Evolutionary conservation across 2,888 invertebrate species (phyloP).

Genomic region (Trichogramma dendrolimi): DNA sequence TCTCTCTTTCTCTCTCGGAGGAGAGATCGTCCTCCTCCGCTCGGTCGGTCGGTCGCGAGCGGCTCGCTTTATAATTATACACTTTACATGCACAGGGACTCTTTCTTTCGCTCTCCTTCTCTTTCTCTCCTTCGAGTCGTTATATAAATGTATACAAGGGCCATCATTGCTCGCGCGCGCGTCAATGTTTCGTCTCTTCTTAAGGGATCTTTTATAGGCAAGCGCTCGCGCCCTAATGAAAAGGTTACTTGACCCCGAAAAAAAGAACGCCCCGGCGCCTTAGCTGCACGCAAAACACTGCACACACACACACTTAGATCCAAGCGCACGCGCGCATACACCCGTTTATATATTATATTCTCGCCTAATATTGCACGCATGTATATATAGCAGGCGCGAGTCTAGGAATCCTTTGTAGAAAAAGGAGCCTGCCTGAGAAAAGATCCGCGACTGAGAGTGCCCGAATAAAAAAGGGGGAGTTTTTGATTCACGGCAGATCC

Average conservation of each 20-base stretch:
- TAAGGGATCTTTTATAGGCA: constrained; percentile 39
- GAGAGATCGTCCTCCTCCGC: constrained; percentile 21
- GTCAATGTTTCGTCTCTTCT: constrained; percentile 44
- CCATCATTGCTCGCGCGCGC: constrained; percentile 43
- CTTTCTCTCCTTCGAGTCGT: background rate
- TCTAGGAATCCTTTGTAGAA: constrained; percentile 5
- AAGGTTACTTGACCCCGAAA: constrained; percentile 51
- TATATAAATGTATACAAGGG: background rate
- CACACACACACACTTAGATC: constrained; percentile 7
- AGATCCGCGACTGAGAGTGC: background rate
- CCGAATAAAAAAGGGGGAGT: constrained; percentile 3
- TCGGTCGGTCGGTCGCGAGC: background rate
- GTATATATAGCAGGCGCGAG: background rate
- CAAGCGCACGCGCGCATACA: background rate
- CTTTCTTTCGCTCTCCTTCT: constrained; percentile 15
- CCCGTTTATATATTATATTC: too few relatives aligned
- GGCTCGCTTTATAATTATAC: constrained; percentile 48
- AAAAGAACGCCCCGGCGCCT: constrained; percentile 51
- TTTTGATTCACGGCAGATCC: constrained; percentile 11
- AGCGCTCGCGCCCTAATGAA: constrained; percentile 43
- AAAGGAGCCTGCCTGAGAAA: background rate
- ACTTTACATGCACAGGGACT: constrained; percentile 26
- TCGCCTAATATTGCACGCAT: too few relatives aligned
- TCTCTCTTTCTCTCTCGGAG: too few relatives aligned
- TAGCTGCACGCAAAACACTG: constrained; percentile 9